Conservation (phyloP, 2,888 invertebrate genomes). For the Amblyjoppa proteus region DNA sequence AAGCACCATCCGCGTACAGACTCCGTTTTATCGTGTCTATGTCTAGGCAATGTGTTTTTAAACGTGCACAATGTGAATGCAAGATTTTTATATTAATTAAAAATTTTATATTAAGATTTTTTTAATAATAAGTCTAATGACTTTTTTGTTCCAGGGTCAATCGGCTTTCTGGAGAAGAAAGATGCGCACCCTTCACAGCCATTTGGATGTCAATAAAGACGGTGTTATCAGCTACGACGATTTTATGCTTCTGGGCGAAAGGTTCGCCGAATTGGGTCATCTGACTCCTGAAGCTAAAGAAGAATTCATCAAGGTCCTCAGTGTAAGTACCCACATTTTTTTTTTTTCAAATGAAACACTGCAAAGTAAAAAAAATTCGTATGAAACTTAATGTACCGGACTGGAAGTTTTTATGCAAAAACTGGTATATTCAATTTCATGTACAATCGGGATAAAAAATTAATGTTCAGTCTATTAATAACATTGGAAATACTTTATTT, state of each 20-base stretch:
- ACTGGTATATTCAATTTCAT: too few species aligned
- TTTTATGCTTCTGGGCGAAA: conserved; percentile 90
- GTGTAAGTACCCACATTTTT: conserved; percentile 85
- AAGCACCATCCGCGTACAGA: background rate
- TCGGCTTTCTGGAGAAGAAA: conserved; percentile 93
- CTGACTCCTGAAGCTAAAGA: conserved; percentile 88
- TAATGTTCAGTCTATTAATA: too few species aligned
- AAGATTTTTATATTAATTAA: too few species aligned
- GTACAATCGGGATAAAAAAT: too few species aligned
- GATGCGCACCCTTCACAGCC: conserved; percentile 94
- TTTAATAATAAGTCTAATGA: background rate
- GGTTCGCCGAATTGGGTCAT: conserved; percentile 92
- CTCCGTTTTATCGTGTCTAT: background rate
- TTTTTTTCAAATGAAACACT: background rate
- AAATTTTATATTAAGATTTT: too few species aligned
- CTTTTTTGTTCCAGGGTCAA: conserved; percentile 84
- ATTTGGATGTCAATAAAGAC: conserved; percentile 94
- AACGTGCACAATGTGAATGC: background rate
- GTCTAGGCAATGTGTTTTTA: background rate
- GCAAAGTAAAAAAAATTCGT: background rate
- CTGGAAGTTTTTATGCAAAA: too few species aligned
- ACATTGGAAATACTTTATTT: too few species aligned
- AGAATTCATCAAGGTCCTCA: conserved; percentile 90
- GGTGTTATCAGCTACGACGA: conserved; percentile 94
- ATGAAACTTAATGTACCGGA: too few species aligned